Conservation (phyloP, 2,113 vertebrate genomes). For the Oceanodroma tethys region DNA sequence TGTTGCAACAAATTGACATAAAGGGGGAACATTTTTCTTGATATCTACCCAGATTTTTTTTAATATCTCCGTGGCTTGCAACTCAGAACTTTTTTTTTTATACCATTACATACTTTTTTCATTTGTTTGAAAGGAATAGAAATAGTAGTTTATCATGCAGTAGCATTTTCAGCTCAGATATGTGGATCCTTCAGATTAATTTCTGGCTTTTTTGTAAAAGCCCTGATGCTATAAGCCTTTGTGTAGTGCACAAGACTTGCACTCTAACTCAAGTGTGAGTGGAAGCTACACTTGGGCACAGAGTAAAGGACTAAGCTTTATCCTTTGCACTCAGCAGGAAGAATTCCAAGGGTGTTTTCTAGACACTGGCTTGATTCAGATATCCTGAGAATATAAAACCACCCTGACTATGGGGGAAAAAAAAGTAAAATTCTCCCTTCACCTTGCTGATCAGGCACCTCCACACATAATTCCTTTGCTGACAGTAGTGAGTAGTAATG, state of each 20-base stretch:
- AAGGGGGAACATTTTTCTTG: neutral
- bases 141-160: neutral
- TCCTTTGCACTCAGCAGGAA: neutral
- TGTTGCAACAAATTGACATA: neutral
- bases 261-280: neutral
- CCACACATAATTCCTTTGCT: neutral
- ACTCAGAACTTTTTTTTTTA: neutral
- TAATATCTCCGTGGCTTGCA: neutral
- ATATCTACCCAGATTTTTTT: neutral
- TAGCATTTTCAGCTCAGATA: neutral
- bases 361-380: neutral
- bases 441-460: neutral
- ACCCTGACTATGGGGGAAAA: rapidly evolving
- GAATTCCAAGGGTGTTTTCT: neutral
- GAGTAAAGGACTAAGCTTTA: neutral
- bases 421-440: neutral
- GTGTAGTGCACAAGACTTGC: neutral
- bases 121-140: neutral
- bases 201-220: neutral
- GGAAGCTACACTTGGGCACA: neutral
- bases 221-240: neutral
- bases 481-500: neutral
- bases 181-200: neutral
- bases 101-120: neutral
- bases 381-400: neutral